These are phyloP conservation scores for Entomobrya proxima DNA, from an alignment of 2,888 invertebrate genomes.

Conservation along the genomic window DNA sequence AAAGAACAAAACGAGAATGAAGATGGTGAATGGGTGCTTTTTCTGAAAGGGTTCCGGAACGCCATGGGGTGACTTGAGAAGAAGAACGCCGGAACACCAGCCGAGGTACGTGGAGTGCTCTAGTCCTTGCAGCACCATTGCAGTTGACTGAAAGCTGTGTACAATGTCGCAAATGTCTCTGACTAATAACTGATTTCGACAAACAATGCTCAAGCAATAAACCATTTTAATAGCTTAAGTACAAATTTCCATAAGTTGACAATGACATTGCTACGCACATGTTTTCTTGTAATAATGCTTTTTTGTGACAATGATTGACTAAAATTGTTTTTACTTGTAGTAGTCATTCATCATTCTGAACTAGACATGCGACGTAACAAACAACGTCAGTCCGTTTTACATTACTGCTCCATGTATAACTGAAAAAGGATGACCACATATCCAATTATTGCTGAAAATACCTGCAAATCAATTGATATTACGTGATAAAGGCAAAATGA, in stretches of 20 bases:
- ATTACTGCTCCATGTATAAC: constrained; percentile 70
- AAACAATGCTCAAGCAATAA: no score
- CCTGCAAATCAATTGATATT: constrained; percentile 58
- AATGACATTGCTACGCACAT: no score
- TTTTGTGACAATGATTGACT: no score
- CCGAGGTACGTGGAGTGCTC: constrained; percentile 53
- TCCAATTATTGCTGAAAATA: constrained; percentile 67
- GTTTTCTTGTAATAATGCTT: no score
- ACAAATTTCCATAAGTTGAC: no score
- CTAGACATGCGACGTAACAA: no score
- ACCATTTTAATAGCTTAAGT: no score
- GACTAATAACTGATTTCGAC: neutral
- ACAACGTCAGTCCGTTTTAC: no score
- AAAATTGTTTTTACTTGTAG: no score
- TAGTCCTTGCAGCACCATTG: constrained; percentile 67
- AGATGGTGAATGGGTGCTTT: constrained; percentile 33
- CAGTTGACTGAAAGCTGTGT: neutral
- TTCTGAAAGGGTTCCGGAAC: constrained; percentile 38
- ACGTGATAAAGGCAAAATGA: no score
- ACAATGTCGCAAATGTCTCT: neutral
- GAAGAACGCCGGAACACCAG: constrained; percentile 61
- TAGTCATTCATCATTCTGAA: no score
- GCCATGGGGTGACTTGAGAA: constrained; percentile 56
- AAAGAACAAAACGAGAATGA: neutral
- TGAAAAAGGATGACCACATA: constrained; percentile 70